Percentiles rank a stretch among this genome's conserved stretches.
Evolutionary conservation across 1,140 invertebrate genomes (phyloP).

Genomic region (Eufriesea mexicana): DNA sequence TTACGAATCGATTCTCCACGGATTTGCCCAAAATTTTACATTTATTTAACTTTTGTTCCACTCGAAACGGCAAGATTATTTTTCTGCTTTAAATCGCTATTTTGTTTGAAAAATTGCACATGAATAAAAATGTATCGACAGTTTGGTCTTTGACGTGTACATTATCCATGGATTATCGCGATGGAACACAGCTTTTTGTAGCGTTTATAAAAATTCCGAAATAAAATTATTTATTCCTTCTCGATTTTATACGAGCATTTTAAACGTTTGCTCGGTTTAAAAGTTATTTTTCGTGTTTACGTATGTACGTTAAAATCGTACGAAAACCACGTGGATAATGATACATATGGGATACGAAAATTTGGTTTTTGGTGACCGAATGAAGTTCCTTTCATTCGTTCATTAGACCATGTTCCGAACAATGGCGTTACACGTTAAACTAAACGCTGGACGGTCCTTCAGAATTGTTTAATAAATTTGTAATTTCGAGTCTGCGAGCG

Average conservation of each 20-base stretch:
- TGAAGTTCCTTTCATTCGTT: neutral
- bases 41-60: neutral
- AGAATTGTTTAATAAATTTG: conserved; percentile 24
- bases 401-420: neutral
- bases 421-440: neutral
- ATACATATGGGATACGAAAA: neutral
- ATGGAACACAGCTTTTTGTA: too few species aligned
- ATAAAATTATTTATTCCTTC: too few species aligned
- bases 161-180: too few species aligned
- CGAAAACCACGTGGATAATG: neutral
- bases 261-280: neutral
- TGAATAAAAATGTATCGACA: too few species aligned
- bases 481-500: neutral
- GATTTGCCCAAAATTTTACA: neutral
- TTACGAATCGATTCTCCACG: too few species aligned
- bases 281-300: neutral
- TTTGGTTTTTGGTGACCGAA: neutral
- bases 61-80: neutral
- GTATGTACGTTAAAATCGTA: neutral
- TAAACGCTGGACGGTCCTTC: neutral
- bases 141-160: too few species aligned
- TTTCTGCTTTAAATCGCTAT: neutral
- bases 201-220: too few species aligned
- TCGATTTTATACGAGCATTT: too few species aligned
- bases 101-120: neutral